phyloP scores from a whole-genome alignment of 2,113 vertebrate genomes.

The Aleadryas rufinucha region DNA sequence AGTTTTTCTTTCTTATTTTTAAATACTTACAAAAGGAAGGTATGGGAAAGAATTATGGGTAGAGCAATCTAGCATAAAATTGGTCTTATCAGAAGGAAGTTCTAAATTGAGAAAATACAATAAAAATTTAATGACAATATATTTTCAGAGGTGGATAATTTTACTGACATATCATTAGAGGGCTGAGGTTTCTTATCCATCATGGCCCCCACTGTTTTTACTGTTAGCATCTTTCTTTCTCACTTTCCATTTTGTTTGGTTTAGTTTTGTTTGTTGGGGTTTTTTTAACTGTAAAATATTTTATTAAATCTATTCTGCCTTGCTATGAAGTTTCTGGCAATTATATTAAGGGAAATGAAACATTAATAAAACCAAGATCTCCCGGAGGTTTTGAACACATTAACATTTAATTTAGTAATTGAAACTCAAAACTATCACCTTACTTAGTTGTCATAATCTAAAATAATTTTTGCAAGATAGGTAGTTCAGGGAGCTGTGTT shows the following conservation, averaged over 20 bases:
- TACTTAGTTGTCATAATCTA: background rate
- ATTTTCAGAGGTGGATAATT: background rate
- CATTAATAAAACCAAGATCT: background rate
- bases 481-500: background rate
- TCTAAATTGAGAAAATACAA: background rate
- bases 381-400: background rate
- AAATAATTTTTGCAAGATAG: background rate
- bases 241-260: fast-evolving
- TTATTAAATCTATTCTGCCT: background rate
- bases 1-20: background rate
- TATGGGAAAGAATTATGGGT: background rate
- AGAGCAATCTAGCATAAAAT: fast-evolving
- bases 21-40: background rate
- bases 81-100: background rate
- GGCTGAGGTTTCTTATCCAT: background rate
- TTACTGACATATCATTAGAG: background rate
- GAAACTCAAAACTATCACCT: background rate
- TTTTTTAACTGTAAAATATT: background rate
- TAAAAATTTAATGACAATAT: background rate
- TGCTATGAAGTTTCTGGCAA: background rate
- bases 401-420: background rate
- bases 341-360: background rate
- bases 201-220: background rate
- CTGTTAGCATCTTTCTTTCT: background rate
- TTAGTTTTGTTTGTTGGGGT: fast-evolving